Evolutionary conservation across 2,113 vertebrate genomes (phyloP), one percentile per base, ranked within the genome.

Genomic region (Gadus macrocephalus): DNA sequence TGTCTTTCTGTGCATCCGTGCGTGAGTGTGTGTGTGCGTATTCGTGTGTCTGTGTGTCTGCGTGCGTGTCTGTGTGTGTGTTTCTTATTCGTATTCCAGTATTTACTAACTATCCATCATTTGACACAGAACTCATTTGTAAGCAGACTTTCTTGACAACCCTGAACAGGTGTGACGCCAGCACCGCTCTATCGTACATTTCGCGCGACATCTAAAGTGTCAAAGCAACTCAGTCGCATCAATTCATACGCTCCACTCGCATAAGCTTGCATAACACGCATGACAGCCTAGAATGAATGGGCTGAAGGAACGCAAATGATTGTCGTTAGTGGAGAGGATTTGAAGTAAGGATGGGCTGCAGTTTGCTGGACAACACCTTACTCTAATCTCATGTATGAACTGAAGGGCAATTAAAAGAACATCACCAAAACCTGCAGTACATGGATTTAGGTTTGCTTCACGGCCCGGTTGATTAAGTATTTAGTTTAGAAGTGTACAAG

Each of bases 251-350:
- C 73, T 63, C 67, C 69, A 15, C 22, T 22, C 69, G 14, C 22
- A 38, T 16, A 62, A 73, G 70, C 74, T 68, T 66, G 27, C 58
- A 35, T 9, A 53, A 69, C 78, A 83, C 76, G 84, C 82, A 78
- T 86, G 83, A 74, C 63, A 80, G 81, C 68, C 74, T 68, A 17
- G 38, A 82, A 83, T 85, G 84, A 85, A 89, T 87, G 80, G 83
- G 72, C 70, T 15, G 28, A 72, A 63, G 67, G 66, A 71, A 75
- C 64, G 72, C 67, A 42, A 66, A 83, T 81, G 65, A 87, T 78
- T 78, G 76, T 78, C 76, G 87, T 88, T 86, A 84, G 67, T 63
- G 64, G 59, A 60, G 53, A 66, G 67, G 81, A 72, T 78, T 70
- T 71, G 19, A 70, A 62, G 59, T 73, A 78, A 82, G 73, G 73